Evolutionary conservation across 2,888 invertebrate species (phyloP), one percentile per base, ranked within the genome.

Genomic region (Hetaerina titia): DNA sequence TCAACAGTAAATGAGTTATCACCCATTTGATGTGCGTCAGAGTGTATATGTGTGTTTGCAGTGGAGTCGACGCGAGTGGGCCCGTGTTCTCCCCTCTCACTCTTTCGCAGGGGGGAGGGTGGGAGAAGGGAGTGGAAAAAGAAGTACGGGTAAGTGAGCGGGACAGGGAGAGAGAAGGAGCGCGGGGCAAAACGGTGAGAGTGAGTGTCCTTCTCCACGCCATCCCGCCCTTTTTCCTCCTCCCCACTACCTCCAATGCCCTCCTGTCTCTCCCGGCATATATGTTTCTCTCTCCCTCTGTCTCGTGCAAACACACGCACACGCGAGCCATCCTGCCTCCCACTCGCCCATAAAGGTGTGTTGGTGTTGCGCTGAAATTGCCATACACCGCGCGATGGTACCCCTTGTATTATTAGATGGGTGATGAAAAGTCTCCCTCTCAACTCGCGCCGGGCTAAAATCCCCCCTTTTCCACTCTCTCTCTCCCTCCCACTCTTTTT

Each of bases 41-140:
- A 92, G 92, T 92, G 92, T 92, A 92, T 92, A 92, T 92, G 64
- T 92, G 92, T 92, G 92, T 92, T 92, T 92, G 92, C 92, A 69
- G 64, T 92, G 56, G 69, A 74, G 56, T 11, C 56, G 45, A 57
- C 13, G 69, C 13, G 90, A 56, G 56, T 56, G 63, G 22, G 69
- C 22, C 22, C 89, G 89, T 89, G 89, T 89, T 45, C 13, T 64
- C 63, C 64, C 69, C 31, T 69, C 17, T 69, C 31, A 11, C 22
- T 19, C 7, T 5, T 25, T 31, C 81, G 31, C 31, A 31, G 69
- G 69, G 69, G 7, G 64, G 64, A 19, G 64, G 69, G 22, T 7
- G 17, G 17, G 1, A 15, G 19, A 64, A 25, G 58, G 25, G 31
- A 69, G 90, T 90, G 69, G 90, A 90, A 90, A 90, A 90, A 90